Evolutionary conservation across 2,113 vertebrate species (phyloP), one percentile per base, ranked within the genome.

Genomic region (Tupaia chinensis): DNA sequence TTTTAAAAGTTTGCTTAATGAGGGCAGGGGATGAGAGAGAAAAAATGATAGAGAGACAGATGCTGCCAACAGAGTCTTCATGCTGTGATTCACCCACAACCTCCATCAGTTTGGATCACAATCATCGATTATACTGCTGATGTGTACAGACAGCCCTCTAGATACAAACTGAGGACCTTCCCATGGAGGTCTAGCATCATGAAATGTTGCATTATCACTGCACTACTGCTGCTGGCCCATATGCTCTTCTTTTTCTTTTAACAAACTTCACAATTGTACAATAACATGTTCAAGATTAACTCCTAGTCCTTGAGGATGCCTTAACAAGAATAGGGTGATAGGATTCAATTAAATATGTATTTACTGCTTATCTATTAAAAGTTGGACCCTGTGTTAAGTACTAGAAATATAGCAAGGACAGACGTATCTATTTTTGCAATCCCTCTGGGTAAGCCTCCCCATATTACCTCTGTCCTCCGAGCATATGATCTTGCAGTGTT

Each of bases 211-310:
- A 44, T 44, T 44, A 44, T 44, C 44, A 44, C 44, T 44, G 44
- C 44, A 44, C 44, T 44, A 44, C 44, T 44, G 44, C 44, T 44
- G 44, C 44, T 44, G 44, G 44, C 44, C 44, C 44, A 44, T 4
- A 44, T 44, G 5, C 3, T 14, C 53, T 96, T 74, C 44, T 82
- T 95, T 91, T 82, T 53, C 15, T 84, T 83, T 92, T 79, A 54
- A 32, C 84, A 83, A 81, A 92, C 27, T 89, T 91, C 54, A 15
- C 23, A 87, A 53, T 60, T 90, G 56, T 78, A 76, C 56, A 78
- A 11, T 58, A 65, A 77, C 0, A 1, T 60, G 8, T 23, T 93
- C 44, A 95, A 95, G 53, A 94, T 96, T 76, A 93, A 77, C 65
- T 73, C 72, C 15, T 13, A 76, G 4, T 69, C 11, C 13, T 84